Conservation (phyloP, 2,113 vertebrate genomes). For the Siniperca knerii region DNA sequence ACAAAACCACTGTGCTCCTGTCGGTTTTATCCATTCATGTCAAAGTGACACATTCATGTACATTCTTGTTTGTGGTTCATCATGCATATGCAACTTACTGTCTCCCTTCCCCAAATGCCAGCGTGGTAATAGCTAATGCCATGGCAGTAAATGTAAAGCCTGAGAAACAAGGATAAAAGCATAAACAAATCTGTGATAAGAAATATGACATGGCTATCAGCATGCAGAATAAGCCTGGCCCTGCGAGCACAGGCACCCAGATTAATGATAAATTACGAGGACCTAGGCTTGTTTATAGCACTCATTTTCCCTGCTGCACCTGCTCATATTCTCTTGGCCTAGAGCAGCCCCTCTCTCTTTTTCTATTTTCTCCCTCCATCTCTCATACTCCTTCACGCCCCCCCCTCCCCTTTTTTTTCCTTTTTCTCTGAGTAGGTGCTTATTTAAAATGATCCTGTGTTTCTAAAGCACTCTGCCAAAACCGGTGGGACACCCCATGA, state of each 20-base stretch:
- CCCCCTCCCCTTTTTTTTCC: conserved; percentile 13
- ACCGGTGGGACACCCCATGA: conserved; percentile 80
- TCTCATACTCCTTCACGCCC: conserved; percentile 63
- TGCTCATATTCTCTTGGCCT: conserved; percentile 86
- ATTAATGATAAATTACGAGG: conserved; percentile 89
- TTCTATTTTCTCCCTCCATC: conserved; percentile 78
- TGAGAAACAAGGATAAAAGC: conserved; percentile 86
- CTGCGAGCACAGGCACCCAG: conserved; percentile 81
- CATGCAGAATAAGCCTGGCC: conserved; percentile 84
- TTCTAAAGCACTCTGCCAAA: conserved; percentile 77
- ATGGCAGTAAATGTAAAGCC: conserved; percentile 76
- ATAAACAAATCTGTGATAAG: conserved; percentile 88
- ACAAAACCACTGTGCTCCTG: conserved; percentile 3
- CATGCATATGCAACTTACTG: conserved; percentile 22
- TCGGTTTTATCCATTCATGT: conserved; percentile 52
- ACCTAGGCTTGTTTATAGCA: conserved; percentile 85
- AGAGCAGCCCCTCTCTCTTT: conserved; percentile 78
- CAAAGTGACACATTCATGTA: conserved; percentile 61
- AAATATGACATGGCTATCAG: conserved; percentile 88
- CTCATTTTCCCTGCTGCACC: conserved; percentile 85
- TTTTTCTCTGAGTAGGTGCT: conserved; percentile 77
- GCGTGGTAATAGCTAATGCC: conserved; percentile 72
- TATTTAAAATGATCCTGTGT: conserved; percentile 81
- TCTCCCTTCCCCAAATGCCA: conserved; percentile 58
- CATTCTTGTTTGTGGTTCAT: conserved; percentile 58